Evolutionary conservation across 2,888 invertebrate genomes (phyloP).

Genomic region (Perizoma affinitatum): DNA sequence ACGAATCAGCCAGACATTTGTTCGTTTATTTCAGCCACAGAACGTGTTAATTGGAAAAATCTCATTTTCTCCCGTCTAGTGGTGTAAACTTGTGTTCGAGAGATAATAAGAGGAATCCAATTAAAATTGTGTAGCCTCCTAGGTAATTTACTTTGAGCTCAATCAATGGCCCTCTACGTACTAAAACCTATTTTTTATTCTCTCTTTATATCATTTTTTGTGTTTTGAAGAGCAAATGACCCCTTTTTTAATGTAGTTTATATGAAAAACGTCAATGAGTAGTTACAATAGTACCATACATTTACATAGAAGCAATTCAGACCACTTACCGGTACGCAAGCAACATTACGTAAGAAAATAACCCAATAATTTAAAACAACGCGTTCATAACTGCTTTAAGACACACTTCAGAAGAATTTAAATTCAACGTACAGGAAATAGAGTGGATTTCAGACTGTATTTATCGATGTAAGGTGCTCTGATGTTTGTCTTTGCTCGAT

Average conservation of each 20-base stretch:
- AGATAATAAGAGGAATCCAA: slow-evolving; percentile 42
- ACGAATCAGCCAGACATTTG: slow-evolving; percentile 43
- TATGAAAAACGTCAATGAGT: slow-evolving; percentile 19
- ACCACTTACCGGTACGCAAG: too few species aligned
- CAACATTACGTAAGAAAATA: too few species aligned
- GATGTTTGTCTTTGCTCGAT: slow-evolving; percentile 61
- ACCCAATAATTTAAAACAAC: slow-evolving; percentile 50
- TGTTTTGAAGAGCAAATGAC: too few species aligned
- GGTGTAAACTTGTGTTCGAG: slow-evolving; percentile 57
- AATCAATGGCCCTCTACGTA: background rate
- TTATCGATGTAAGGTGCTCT: slow-evolving; percentile 37
- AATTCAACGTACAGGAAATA: slow-evolving; percentile 18
- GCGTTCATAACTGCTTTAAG: slow-evolving; percentile 39
- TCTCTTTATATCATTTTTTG: background rate
- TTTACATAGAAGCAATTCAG: slow-evolving; percentile 40
- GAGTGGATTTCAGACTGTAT: slow-evolving; percentile 41
- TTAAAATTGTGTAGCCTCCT: slow-evolving; percentile 26
- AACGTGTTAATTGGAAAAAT: slow-evolving; percentile 73
- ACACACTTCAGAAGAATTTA: slow-evolving; percentile 1
- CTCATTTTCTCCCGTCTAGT: slow-evolving; percentile 65
- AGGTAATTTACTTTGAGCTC: slow-evolving; percentile 20
- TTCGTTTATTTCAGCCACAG: slow-evolving; percentile 62
- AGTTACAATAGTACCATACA: slow-evolving; percentile 28
- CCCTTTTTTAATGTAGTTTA: background rate
- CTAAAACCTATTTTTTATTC: background rate